Evolutionary conservation across 2,113 vertebrate genomes (phyloP).

Genomic region (Haemorhous mexicanus): DNA sequence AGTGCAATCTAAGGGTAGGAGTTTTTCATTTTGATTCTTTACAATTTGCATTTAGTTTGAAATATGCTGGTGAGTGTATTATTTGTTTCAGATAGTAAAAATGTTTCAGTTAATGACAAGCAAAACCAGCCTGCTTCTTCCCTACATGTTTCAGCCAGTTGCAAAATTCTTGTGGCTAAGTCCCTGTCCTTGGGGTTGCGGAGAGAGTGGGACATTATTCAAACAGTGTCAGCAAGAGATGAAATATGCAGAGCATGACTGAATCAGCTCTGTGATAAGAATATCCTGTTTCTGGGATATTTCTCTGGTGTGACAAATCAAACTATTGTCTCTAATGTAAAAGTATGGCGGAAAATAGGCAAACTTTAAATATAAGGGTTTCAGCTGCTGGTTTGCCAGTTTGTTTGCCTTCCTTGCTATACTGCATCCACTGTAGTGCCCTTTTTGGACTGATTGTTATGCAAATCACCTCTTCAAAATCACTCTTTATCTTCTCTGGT

Average conservation of each 20-base stretch:
- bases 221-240: not conserved
- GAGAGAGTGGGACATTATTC: not conserved
- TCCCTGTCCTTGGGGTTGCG: not conserved
- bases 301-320: not conserved
- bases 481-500: not conserved
- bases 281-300: not conserved
- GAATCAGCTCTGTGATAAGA: not conserved
- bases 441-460: not conserved
- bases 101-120: not conserved
- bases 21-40: not conserved
- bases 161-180: not conserved
- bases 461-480: not conserved
- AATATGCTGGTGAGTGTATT: not conserved
- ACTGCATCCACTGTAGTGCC: not conserved
- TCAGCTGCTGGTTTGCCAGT: not conserved
- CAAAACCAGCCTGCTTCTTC: not conserved
- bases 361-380: not conserved
- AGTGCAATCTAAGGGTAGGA: conserved; percentile 27
- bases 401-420: not conserved
- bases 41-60: not conserved
- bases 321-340: not conserved
- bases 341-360: not conserved
- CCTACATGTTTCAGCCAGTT: not conserved
- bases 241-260: fast-evolving
- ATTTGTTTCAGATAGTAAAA: not conserved